phyloP scores from a whole-genome alignment of 2,113 vertebrate genomes.

The Dicentrarchus labrax region DNA sequence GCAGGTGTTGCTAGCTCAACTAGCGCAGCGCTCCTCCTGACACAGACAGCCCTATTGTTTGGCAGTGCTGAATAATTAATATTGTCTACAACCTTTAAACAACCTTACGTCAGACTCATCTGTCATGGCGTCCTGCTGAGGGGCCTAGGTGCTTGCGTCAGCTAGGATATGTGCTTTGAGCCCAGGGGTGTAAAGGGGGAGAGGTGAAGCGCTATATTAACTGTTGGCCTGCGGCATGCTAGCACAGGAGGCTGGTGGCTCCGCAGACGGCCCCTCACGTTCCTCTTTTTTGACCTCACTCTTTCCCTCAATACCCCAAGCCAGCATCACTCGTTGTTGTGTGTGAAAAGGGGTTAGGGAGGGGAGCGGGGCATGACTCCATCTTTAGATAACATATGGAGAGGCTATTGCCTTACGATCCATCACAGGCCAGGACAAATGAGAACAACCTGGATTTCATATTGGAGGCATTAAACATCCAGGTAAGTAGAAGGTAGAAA shows the following conservation, averaged over 20 bases:
- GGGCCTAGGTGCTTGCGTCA: conserved; percentile 54
- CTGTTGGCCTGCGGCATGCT: conserved; percentile 76
- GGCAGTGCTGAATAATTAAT: conserved; percentile 81
- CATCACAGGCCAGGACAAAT: conserved; percentile 77
- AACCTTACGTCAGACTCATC: conserved; percentile 82
- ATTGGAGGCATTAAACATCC: conserved; percentile 64
- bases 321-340: conserved; percentile 75
- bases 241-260: conserved; percentile 53
- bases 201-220: conserved; percentile 81
- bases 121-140: conserved; percentile 76
- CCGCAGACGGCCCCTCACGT: conserved; percentile 54
- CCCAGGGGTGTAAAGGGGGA: conserved; percentile 62
- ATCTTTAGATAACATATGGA: conserved; percentile 81
- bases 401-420: conserved; percentile 72
- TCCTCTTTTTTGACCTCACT: conserved; percentile 66
- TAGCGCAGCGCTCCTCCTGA: conserved; percentile 55
- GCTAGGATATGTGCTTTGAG: conserved; percentile 63
- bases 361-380: conserved; percentile 62
- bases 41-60: conserved; percentile 75
- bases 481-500: conserved; percentile 44
- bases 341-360: conserved; percentile 64
- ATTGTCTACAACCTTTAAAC: conserved; percentile 84
- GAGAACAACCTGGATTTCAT: conserved; percentile 77
- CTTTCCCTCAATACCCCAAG: conserved; percentile 60
- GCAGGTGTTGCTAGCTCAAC: conserved; percentile 75